Percentiles rank a stretch among this genome's conserved stretches.
These are phyloP conservation scores for Holothuria leucospilota DNA, from an alignment of 53 echinoderm and acorn worm genomes.

Conservation along the genomic window DNA sequence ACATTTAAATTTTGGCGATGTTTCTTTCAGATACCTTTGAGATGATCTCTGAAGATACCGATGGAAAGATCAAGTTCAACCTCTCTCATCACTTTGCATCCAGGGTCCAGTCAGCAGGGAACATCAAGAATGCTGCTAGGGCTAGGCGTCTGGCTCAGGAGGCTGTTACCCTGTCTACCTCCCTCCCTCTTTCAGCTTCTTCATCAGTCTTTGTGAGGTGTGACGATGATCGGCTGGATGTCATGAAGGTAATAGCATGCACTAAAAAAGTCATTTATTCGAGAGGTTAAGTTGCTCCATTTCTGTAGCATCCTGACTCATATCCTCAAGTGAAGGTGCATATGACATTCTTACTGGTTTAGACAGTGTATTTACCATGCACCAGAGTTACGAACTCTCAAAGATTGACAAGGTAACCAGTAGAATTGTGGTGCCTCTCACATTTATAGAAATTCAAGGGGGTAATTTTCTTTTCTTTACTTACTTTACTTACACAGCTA, in stretches of 20 bases:
- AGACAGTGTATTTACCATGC: too few relatives aligned
- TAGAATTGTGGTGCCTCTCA: too few relatives aligned
- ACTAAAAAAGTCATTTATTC: neutral
- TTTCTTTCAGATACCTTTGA: constrained; percentile 85
- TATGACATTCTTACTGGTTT: too few relatives aligned
- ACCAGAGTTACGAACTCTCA: too few relatives aligned
- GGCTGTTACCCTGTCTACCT: constrained; percentile 90
- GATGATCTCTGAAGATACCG: constrained; percentile 90
- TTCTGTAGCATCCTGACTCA: too few relatives aligned
- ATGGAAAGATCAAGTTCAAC: constrained; percentile 86
- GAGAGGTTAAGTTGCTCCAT: too few relatives aligned
- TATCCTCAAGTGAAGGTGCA: too few relatives aligned
- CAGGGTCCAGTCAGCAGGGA: constrained; percentile 87
- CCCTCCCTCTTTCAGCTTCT: constrained; percentile 87
- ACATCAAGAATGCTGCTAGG: constrained; percentile 85
- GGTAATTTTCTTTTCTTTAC: too few relatives aligned
- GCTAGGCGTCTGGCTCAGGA: constrained; percentile 92
- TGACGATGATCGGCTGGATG: constrained; percentile 95
- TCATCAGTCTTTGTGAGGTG: constrained; percentile 95
- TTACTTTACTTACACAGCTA: too few relatives aligned
- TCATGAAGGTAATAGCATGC: constrained; percentile 87
- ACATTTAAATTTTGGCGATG: too few relatives aligned
- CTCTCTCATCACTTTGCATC: constrained; percentile 91
- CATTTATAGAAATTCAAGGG: too few relatives aligned
- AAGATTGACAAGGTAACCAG: too few relatives aligned